Conservation (phyloP, 1,140 invertebrate species). For the Anastrepha ludens region DNA sequence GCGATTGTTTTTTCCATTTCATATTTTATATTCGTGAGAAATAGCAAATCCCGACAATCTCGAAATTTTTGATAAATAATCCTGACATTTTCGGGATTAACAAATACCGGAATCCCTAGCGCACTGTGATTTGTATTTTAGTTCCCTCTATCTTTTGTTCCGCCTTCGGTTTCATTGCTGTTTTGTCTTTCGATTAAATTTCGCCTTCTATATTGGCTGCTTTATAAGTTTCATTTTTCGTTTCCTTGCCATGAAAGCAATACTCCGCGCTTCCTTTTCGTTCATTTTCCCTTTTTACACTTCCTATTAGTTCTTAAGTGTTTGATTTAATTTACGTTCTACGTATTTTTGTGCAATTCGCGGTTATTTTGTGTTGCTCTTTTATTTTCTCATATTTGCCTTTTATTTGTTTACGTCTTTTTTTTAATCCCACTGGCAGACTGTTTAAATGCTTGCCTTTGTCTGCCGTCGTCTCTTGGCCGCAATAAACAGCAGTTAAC, state of each 20-base stretch:
- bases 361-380: neutral
- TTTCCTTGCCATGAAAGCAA: neutral
- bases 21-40: too few species aligned
- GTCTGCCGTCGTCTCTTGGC: neutral
- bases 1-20: too few species aligned
- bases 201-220: neutral
- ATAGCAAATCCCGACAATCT: too few species aligned
- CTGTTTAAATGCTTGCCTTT: slow-evolving; percentile 3
- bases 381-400: neutral
- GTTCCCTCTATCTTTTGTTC: neutral
- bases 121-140: too few species aligned
- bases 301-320: neutral
- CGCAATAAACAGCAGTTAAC: neutral
- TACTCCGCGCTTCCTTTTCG: neutral
- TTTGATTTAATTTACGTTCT: slow-evolving; percentile 38
- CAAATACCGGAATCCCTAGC: too few species aligned
- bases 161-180: neutral
- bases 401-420: slow-evolving; percentile 7
- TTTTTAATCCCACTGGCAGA: neutral
- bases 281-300: neutral
- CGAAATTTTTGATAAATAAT: too few species aligned
- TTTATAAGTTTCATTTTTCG: neutral
- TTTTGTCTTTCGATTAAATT: slow-evolving; percentile 36
- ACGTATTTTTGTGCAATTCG: neutral
- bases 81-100: too few species aligned